Conservation (phyloP, 1,140 invertebrate genomes). For the Drosophila repletoides region DNA sequence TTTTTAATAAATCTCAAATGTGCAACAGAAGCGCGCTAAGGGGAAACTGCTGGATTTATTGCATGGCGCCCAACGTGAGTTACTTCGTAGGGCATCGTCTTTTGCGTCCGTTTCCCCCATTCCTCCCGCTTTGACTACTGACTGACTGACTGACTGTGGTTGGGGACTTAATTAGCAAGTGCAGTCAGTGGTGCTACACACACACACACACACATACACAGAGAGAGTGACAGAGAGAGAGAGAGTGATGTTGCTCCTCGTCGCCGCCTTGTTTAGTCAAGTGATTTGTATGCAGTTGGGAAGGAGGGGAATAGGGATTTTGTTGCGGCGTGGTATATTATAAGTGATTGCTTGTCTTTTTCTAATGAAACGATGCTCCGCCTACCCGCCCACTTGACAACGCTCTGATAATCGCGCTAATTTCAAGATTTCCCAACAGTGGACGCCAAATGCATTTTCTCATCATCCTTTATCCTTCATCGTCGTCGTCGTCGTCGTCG, state of each 20-base stretch:
- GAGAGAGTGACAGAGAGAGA: no score
- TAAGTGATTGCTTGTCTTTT: slow-evolving; percentile 78
- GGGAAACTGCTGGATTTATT: background rate
- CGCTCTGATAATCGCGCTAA: slow-evolving; percentile 81
- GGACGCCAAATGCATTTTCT: slow-evolving; percentile 67
- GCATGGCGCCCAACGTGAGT: slow-evolving; percentile 24
- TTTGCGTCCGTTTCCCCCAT: slow-evolving; percentile 34
- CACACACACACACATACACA: no score
- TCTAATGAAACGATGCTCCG: slow-evolving; percentile 40
- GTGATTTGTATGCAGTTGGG: slow-evolving; percentile 62
- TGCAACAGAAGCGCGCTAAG: slow-evolving; percentile 53
- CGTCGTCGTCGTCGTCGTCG: no score
- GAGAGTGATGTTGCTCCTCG: slow-evolving; percentile 24
- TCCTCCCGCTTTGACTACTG: background rate
- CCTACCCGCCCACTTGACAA: slow-evolving; percentile 55
- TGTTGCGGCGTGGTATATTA: background rate
- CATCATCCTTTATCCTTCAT: no score
- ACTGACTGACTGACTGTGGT: slow-evolving; percentile 28
- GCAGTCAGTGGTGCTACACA: slow-evolving; percentile 56
- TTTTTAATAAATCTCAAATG: slow-evolving; percentile 82
- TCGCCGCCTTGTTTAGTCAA: slow-evolving; percentile 77
- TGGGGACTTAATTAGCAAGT: slow-evolving; percentile 80
- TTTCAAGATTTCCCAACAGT: slow-evolving; percentile 81
- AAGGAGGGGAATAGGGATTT: background rate
- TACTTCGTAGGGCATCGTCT: slow-evolving; percentile 65